Base-by-base conservation (phyloP, 1,140 invertebrate genomes). In the Trichomalopsis sarcophagae region DNA sequence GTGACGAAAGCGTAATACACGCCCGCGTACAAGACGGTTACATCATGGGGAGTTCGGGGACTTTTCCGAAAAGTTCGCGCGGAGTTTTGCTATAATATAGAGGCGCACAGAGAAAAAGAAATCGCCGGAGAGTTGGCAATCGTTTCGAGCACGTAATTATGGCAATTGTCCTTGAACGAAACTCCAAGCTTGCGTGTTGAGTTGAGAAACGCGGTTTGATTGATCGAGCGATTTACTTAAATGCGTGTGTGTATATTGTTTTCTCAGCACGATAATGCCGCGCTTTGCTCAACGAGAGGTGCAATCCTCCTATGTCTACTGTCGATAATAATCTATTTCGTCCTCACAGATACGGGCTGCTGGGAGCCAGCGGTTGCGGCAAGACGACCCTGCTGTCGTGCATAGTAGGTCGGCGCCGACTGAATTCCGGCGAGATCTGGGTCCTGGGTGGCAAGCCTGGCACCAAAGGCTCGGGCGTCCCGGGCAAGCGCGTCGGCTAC, bases 341-440 rank as follows among this genome's bases (percentile, higher is more conserved):
- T 44, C 40, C 40, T 9, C 94, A 47, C 93, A 97, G 97, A 91
- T 98, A 98, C 91, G 97, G 97, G 86, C 94, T 98, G 9, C 93
- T 98, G 44, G 97, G 97, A 30, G 97, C 96, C 71, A 98, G 96
- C 84, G 97, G 97, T 23, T 97, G 96, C 90, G 96, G 96, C 5
- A 97, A 98, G 94, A 97, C 96, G 0, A 98, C 97, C 0, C 93
- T 98, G 4, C 94, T 98, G 0, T 97, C 97, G 10, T 98, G 97
- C 90, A 97, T 98, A 82, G 97, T 98, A 0, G 97, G 97, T 17
- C 94, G 97, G 86, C 93, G 97, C 81, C 94, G 96, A 87, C 93
- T 98, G 68, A 97, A 98, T 91, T 95, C 95, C 6, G 97, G 98
- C 2, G 96, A 97, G 88, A 97, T 98, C 79, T 97, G 96, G 95